phyloP scores from a whole-genome alignment of 2,113 vertebrate genomes.

The Oreochromis aureus region DNA sequence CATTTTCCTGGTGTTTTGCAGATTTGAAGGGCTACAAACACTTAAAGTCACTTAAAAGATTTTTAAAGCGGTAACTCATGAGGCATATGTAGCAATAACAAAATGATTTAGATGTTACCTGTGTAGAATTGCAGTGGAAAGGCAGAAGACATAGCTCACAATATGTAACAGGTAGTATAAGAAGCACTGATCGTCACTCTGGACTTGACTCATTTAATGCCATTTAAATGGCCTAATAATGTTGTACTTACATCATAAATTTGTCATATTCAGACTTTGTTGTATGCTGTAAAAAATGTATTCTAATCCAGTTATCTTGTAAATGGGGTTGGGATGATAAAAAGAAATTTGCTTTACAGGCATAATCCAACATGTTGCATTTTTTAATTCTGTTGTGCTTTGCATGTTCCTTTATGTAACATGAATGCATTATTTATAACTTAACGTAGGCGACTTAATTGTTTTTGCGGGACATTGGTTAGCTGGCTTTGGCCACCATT shows the following conservation, averaged over 20 bases:
- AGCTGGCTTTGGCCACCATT: conserved; percentile 13
- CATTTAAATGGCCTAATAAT: conserved; percentile 29
- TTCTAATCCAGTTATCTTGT: conserved; percentile 12
- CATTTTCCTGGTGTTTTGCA: conserved; percentile 2
- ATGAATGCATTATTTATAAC: conserved; percentile 59
- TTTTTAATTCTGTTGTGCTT: conserved; percentile 37
- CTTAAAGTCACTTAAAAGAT: conserved; percentile 14
- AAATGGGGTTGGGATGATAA: neutral
- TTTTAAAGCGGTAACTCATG: conserved; percentile 13
- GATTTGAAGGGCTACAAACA: conserved; percentile 65
- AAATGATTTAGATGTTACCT: neutral
- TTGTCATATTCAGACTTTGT: conserved; percentile 16
- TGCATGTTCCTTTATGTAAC: conserved; percentile 65
- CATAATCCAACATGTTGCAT: conserved; percentile 21
- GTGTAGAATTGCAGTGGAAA: conserved; percentile 16
- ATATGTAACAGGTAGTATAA: conserved; percentile 55
- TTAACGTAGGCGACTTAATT: conserved; percentile 10
- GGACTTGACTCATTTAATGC: conserved; percentile 36
- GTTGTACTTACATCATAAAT: neutral
- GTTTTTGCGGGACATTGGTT: conserved; percentile 44
- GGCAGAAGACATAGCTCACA: conserved; percentile 12
- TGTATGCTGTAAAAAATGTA: conserved; percentile 47
- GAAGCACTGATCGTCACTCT: conserved; percentile 59
- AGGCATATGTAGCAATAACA: conserved; percentile 67
- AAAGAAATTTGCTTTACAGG: neutral